These are phyloP conservation scores for Orius laevigatus DNA, from an alignment of 1,140 invertebrate genomes.

Conservation along the genomic window DNA sequence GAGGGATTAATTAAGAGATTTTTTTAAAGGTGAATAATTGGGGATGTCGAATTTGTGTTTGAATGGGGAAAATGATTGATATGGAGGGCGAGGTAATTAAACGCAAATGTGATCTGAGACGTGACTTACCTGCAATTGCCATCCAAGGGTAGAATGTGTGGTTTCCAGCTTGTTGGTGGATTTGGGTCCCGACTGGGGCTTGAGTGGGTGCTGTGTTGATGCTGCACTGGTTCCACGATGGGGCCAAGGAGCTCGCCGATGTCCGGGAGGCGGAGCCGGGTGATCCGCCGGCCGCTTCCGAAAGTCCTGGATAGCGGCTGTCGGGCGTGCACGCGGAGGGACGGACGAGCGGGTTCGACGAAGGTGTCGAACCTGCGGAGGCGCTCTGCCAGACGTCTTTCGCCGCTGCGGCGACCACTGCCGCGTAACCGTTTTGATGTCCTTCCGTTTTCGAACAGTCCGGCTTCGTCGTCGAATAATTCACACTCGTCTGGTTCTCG, in stretches of 20 bases:
- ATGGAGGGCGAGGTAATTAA: too few relatives aligned
- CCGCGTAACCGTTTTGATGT: conserved; percentile 47
- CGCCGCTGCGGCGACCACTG: conserved; percentile 43
- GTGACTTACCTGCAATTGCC: conserved; percentile 80
- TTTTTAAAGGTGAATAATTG: too few relatives aligned
- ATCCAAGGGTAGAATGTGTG: conserved; percentile 96
- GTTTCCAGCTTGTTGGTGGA: conserved; percentile 65
- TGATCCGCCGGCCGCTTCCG: conserved; percentile 45
- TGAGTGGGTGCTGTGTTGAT: conserved; percentile 55
- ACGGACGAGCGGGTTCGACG: conserved; percentile 31
- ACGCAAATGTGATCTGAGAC: not conserved
- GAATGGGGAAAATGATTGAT: too few relatives aligned
- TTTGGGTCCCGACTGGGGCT: conserved; percentile 54
- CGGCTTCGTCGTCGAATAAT: conserved; percentile 31
- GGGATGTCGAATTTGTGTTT: too few relatives aligned
- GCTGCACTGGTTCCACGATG: conserved; percentile 67
- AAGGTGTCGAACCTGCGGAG: conserved; percentile 30
- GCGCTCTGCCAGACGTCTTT: conserved; percentile 40
- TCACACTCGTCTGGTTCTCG: conserved; percentile 38
- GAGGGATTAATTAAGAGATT: too few relatives aligned
- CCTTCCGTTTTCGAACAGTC: conserved; percentile 31
- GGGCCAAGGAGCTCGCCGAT: conserved; percentile 35
- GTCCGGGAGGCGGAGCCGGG: conserved; percentile 46
- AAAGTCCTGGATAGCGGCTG: conserved; percentile 39
- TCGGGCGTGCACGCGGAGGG: conserved; percentile 76